Percentiles rank a stretch among this genome's conserved stretches.
These are phyloP conservation scores for Caracal caracal DNA, from an alignment of 2,113 vertebrate species.

Conservation along the genomic window DNA sequence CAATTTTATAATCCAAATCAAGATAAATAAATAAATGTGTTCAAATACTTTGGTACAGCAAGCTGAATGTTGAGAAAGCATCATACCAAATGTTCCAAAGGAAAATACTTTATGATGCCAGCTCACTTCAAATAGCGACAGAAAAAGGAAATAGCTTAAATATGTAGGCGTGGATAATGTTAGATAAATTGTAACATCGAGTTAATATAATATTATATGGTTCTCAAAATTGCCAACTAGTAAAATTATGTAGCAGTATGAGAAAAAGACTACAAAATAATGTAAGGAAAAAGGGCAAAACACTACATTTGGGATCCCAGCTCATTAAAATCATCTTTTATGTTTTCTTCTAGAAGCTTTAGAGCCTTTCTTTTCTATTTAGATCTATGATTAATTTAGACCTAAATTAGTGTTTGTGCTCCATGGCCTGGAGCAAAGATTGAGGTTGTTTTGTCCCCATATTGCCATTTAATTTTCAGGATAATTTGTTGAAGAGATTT, in stretches of 20 bases:
- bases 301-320: not conserved
- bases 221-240: not conserved
- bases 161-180: not conserved
- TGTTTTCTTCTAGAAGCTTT: no score
- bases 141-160: not conserved
- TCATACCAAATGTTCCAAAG: not conserved
- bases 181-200: not conserved
- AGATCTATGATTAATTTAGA: no score
- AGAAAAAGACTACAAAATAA: not conserved
- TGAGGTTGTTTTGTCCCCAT: no score
- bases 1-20: not conserved
- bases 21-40: not conserved
- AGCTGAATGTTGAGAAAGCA: not conserved
- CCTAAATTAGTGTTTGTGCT: no score
- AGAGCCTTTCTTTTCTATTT: no score
- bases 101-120: not conserved
- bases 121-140: not conserved
- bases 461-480: no score
- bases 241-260: not conserved
- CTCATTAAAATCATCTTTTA: not conserved
- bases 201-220: not conserved
- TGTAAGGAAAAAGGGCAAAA: not conserved
- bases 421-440: no score
- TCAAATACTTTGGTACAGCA: not conserved
- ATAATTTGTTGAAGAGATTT: not conserved